Evolutionary conservation across 1,140 invertebrate genomes (phyloP), one percentile per base, ranked within the genome.

Genomic region (Oryctes rhinoceros): DNA sequence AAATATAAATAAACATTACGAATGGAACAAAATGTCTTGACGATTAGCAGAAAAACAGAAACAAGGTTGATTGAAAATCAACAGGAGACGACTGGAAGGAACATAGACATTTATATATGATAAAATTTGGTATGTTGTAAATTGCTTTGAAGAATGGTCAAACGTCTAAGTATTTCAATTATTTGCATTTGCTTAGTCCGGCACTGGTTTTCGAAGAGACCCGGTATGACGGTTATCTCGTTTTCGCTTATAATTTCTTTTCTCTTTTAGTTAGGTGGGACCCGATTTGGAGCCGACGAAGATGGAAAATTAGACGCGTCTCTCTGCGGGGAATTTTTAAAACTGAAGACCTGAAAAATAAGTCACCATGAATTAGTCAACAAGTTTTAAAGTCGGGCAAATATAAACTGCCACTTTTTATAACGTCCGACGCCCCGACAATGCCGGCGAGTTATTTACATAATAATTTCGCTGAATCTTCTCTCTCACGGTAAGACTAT

Each of bases 401-500:
- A 85, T 84, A 84, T 86, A 85, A 85, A 86, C 85, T 86, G 85
- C 53, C 84, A 86, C 85, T 85, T 86, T 84, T 86, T 85, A 85
- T 71, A 71, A 71, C 35, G 65, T 30, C 65, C 24, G 65, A 37
- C 65, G 65, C 65, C 24, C 35, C 65, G 35, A 35, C 65, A 15
- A 71, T 71, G 78, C 76, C 24, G 65, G 65, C 3, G 83, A 84
- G 84, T 84, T 86, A 85, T 86, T 86, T 86, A 84, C 85, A 86
- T 86, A 86, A 86, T 83, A 82, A 84, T 83, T 83, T 82, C 48
- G 74, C 80, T 74, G 53, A 81, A 77, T 48, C 53, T 48, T 65
- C 74, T 77, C 76, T 76, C 53, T 18, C 78, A 74, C 74, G 78
- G 71, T 39, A 62, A 78, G 79, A 76, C 79, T 79, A 79, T 78